Conservation (phyloP, 2,113 vertebrate species). For the Lota lota region DNA sequence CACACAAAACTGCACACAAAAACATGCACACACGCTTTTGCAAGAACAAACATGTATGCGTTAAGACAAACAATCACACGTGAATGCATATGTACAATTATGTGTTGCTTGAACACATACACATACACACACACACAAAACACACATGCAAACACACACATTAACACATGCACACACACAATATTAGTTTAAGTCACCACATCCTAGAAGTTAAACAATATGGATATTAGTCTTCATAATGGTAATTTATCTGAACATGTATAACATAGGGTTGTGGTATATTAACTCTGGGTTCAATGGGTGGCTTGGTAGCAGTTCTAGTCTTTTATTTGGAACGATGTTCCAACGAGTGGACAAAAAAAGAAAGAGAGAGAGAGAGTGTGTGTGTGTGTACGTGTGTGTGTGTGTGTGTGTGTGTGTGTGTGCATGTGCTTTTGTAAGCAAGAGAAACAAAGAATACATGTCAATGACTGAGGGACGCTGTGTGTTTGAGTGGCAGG, state of each 20-base stretch:
- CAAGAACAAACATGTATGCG: not conserved
- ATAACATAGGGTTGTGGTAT: conserved; percentile 6
- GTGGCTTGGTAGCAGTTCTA: not conserved
- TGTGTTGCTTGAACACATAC: not conserved
- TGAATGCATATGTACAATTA: too few species aligned
- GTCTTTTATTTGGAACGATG: conserved; percentile 15
- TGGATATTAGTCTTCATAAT: too few species aligned
- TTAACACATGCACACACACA: too few species aligned
- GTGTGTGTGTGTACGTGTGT: conserved; percentile 44
- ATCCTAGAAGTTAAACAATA: too few species aligned
- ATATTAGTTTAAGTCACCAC: not conserved
- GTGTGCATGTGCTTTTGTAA: conserved; percentile 17
- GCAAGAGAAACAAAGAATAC: conserved; percentile 49
- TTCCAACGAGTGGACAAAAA: conserved; percentile 22
- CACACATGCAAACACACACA: not conserved
- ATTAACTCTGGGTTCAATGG: not conserved
- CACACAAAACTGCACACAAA: conserved; percentile 7
- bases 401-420: conserved; percentile 15
- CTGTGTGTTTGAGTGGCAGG: conserved; percentile 36
- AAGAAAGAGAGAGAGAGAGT: conserved; percentile 40
- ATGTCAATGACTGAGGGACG: conserved; percentile 12
- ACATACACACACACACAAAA: conserved; percentile 7
- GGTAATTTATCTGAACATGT: not conserved
- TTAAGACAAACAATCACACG: too few species aligned
- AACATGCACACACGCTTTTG: not conserved